Conservation (phyloP, 2,888 invertebrate species). For the Hirtodrosophila duncani region DNA sequence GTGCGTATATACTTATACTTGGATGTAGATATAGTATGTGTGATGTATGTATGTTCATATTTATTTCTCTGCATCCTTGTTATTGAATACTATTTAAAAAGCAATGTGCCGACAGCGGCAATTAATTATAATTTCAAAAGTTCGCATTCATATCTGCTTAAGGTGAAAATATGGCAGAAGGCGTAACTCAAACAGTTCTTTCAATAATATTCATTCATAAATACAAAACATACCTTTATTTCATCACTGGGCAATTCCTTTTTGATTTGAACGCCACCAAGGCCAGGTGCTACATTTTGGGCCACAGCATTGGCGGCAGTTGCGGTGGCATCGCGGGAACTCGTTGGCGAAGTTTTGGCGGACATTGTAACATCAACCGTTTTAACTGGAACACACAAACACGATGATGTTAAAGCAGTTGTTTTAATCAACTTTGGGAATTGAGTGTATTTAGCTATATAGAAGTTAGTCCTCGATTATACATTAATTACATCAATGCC, state of each 20-base stretch:
- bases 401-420: no score
- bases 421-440: no score
- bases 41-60: constrained; percentile 1
- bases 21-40: neutral
- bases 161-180: no score
- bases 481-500: no score
- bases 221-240: constrained; percentile 83
- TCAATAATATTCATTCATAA: neutral
- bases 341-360: constrained; percentile 79
- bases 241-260: constrained; percentile 86
- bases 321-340: constrained; percentile 54
- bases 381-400: constrained; percentile 24
- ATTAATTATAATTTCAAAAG: constrained; percentile 42
- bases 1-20: no score
- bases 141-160: neutral
- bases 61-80: constrained; percentile 46
- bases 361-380: constrained; percentile 78
- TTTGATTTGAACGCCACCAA: constrained; percentile 79
- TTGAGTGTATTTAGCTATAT: no score
- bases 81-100: constrained; percentile 46
- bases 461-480: no score
- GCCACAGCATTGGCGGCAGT: constrained; percentile 31
- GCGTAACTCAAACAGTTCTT: no score
- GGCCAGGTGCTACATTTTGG: constrained; percentile 28
- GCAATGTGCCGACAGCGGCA: constrained; percentile 42